Conservation (phyloP, 2,888 invertebrate species). For the Fissipunctia ypsillon region DNA sequence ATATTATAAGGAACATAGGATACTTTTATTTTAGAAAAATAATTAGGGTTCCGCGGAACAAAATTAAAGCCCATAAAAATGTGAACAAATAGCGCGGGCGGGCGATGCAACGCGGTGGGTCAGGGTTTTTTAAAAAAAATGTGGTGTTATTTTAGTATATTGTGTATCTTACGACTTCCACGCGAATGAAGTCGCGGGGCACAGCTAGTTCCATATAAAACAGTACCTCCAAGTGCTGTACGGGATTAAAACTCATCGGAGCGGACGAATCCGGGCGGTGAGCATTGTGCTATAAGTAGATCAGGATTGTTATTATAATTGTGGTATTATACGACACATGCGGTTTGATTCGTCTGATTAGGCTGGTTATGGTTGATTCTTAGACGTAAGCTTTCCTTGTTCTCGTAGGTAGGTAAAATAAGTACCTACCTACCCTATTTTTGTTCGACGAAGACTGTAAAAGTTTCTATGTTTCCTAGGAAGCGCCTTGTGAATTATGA, state of each 20-base stretch:
- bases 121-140: no score
- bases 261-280: constrained; percentile 80
- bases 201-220: background rate
- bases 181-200: no score
- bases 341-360: constrained; percentile 59
- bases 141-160: no score
- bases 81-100: no score
- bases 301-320: constrained; percentile 81
- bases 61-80: no score
- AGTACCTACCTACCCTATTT: no score
- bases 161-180: no score
- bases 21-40: no score
- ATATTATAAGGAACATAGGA: no score
- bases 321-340: constrained; percentile 63
- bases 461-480: constrained; percentile 17
- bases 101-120: no score
- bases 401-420: background rate
- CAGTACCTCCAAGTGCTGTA: constrained; percentile 44
- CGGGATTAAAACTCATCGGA: constrained; percentile 84
- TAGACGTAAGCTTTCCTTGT: background rate
- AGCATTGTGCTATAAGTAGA: constrained; percentile 78
- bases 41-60: no score
- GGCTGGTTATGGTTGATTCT: constrained; percentile 16
- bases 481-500: constrained; percentile 33
- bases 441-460: background rate